Base-by-base conservation (phyloP, 2,113 vertebrate species). In the Mesembrinibis cayennensis region DNA sequence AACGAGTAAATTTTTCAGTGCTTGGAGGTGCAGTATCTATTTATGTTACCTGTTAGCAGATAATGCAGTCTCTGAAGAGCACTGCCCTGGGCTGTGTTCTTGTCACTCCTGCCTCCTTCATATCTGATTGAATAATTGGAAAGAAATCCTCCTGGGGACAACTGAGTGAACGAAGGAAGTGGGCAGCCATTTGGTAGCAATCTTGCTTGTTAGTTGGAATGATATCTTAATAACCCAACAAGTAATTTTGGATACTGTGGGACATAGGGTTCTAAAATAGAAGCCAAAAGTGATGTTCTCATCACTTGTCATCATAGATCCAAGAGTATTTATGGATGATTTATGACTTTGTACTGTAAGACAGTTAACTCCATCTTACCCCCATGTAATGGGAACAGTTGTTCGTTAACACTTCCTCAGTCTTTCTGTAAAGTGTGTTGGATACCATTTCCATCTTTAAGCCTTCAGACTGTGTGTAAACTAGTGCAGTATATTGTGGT, bases 31-130 rank as follows among this genome's bases (percentile, higher is more conserved):
- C 18, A 32, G 22, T 45, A 27, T 79, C 83, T 91, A 47, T 96
- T 96, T 93, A 63, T 72, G 36, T 82, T 95, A 84, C 78, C 83
- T 95, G 70, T 63, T 89, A 82, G 44, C 45, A 93, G 72, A 78
- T 92, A 91, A 81, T 65, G 44, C 69, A 66, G 52, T 52, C 55
- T 90, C 82, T 72, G 50, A 89, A 94, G 58, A 81, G 8, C 50
- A 34, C 47, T 93, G 87, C 87, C 53, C 16, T 82, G 44, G n/a
- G 81, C 73, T 89, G 19, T 94, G 62, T 73, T 95, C 52, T 62
- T 95, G 81, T 95, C 84, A 44, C 45, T 94, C 62, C 58, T 87
- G 87, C 72, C 40, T 88, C n/a, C 59, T 91, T 84, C 36, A 6
- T 83, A 82, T 89, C 80, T 90, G 73, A 91, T 90, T 78, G 66